Evolutionary conservation across 2,797 vertebrate species (phyloP).

Genomic region (Rhynchonycteris naso): DNA sequence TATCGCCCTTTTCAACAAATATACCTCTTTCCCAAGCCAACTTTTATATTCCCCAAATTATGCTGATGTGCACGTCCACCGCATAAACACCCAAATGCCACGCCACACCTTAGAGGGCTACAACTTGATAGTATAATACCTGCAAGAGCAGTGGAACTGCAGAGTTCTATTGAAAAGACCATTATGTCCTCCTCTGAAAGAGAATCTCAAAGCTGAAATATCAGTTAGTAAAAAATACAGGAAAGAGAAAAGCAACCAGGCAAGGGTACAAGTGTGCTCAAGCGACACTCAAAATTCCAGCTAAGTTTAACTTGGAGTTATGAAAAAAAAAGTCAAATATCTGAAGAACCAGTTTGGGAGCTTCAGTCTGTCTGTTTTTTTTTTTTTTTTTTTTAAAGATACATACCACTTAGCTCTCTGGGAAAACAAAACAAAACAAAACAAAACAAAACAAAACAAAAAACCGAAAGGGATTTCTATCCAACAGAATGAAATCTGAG

Average conservation of each 20-base stretch:
- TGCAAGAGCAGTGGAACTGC: neutral
- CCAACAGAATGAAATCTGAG: slow-evolving; percentile 62
- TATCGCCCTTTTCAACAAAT: neutral
- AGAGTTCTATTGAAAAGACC: neutral
- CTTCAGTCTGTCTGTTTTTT: neutral
- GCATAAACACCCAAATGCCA: neutral
- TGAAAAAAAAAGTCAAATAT: slow-evolving; percentile 57
- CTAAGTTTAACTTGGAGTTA: slow-evolving; percentile 53
- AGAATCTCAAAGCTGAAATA: slow-evolving; percentile 12
- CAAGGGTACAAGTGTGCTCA: slow-evolving; percentile 26
- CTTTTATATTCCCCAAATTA: neutral
- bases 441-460: neutral
- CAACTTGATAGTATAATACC: neutral
- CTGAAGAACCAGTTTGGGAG: slow-evolving; percentile 42
- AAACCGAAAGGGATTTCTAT: slow-evolving; percentile 40
- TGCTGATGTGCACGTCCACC: no score
- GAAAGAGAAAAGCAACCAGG: slow-evolving; percentile 12
- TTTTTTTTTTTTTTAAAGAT: neutral
- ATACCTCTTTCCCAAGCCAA: neutral
- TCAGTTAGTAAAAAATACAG: slow-evolving; percentile 23
- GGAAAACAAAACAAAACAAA: neutral
- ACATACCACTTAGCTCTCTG: slow-evolving; percentile 1
- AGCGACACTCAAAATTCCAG: slow-evolving; percentile 42
- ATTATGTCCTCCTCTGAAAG: neutral
- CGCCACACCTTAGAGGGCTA: neutral